phyloP scores from a whole-genome alignment of 2,797 vertebrate species.

The Etheostoma nigrum region DNA sequence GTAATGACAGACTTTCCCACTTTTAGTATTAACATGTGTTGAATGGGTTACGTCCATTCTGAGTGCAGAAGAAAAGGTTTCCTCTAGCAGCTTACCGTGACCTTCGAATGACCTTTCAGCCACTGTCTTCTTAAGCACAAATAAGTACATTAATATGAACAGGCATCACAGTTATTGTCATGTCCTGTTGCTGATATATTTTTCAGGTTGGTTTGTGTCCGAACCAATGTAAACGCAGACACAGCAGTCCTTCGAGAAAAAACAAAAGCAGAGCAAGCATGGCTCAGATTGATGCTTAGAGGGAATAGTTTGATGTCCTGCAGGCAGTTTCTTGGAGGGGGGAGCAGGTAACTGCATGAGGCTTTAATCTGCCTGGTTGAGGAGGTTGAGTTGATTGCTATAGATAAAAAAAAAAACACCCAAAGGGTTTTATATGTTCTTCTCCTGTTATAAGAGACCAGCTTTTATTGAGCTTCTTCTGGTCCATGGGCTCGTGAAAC shows the following conservation, averaged over 20 bases:
- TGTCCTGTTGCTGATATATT: conserved; percentile 35
- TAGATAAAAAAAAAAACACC: conserved; percentile 3
- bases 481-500: conserved; percentile 17
- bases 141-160: conserved; percentile 46
- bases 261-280: conserved; percentile 45
- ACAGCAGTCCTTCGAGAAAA: conserved; percentile 33
- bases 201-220: conserved; percentile 53
- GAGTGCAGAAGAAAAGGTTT: conserved; percentile 26
- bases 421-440: conserved; percentile 33
- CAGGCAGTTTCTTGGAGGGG: conserved; percentile 25
- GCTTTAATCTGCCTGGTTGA: conserved; percentile 20
- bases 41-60: conserved; percentile 21
- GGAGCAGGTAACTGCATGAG: conserved; percentile 16
- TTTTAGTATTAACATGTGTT: neutral
- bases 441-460: conserved; percentile 36
- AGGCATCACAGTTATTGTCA: conserved; percentile 51
- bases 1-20: neutral
- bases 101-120: conserved; percentile 36
- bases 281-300: conserved; percentile 71
- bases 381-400: conserved; percentile 21
- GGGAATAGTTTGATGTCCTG: conserved; percentile 39
- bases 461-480: conserved; percentile 47
- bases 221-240: conserved; percentile 74
- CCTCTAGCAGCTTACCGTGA: conserved; percentile 29
- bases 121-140: conserved; percentile 51